These are phyloP conservation scores for Epinotia brunnichana DNA, from an alignment of 2,888 invertebrate species.

Conservation along the genomic window DNA sequence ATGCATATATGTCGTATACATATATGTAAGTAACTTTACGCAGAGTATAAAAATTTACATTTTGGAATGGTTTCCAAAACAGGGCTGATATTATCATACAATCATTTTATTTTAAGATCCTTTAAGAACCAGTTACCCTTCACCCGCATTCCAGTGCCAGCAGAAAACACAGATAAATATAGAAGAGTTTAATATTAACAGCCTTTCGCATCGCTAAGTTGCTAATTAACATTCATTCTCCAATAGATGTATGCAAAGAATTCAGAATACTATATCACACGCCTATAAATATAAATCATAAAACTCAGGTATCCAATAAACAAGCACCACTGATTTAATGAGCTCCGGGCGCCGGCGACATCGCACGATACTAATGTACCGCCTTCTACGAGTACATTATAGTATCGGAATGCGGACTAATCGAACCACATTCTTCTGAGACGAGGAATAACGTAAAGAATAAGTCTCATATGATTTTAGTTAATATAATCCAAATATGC, in stretches of 20 bases:
- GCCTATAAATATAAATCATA: slow-evolving; percentile 35
- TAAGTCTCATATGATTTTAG: slow-evolving; percentile 9
- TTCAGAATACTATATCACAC: slow-evolving; percentile 35
- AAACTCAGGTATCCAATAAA: slow-evolving; percentile 39
- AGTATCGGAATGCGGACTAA: slow-evolving; percentile 73
- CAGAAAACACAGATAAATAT: slow-evolving; percentile 13
- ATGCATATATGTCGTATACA: no score
- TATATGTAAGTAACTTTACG: no score
- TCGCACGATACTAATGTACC: slow-evolving; percentile 70
- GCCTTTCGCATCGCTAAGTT: slow-evolving; percentile 2
- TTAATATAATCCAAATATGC: slow-evolving; percentile 13
- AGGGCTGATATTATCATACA: neutral
- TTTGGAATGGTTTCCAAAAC: neutral
- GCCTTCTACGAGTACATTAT: slow-evolving; percentile 63
- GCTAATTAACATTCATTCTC: slow-evolving; percentile 31
- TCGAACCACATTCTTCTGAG: slow-evolving; percentile 77
- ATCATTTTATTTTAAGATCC: neutral
- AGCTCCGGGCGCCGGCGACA: slow-evolving; percentile 68
- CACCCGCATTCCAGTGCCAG: slow-evolving; percentile 31
- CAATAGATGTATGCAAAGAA: slow-evolving; percentile 17
- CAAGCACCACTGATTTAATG: slow-evolving; percentile 61
- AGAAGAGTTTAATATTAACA: slow-evolving; percentile 4
- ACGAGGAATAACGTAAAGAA: slow-evolving; percentile 56
- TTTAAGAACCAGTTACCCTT: slow-evolving; percentile 19
- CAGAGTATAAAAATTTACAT: neutral